Base-by-base conservation (phyloP, 2,113 vertebrate species). In the Fukomys damarensis region DNA sequence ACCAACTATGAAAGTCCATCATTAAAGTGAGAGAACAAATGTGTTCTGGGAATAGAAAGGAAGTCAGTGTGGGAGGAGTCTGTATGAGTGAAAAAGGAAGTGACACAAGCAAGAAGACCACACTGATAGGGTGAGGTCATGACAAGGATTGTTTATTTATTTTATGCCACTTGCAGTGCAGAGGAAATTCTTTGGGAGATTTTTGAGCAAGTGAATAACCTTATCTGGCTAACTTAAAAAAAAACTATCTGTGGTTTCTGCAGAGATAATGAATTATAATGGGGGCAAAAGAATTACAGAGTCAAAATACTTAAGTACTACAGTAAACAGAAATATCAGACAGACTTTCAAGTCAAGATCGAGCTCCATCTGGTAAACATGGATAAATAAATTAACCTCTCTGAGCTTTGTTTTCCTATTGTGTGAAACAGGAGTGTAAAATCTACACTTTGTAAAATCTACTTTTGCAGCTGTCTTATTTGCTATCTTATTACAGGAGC, bases 351-450 rank as follows among this genome's bases (percentile, higher is more conserved):
- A 80, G 35, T 76, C 32, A 94, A 79, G 66, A 80, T 41, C 30
- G 82, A 63, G 32, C 38, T 93, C 61, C 6, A 41, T 54, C 16
- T 43, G 56, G 20, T 76, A 24, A 95, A 88, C 43, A 68, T n/a
- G 35, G 65, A 74, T 63, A 8, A 68, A 24, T n/a, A 41, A 95
- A 79, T 83, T 88, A 94, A 91, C 72, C n/a, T 49, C 87, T 58
- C 26, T 76, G 66, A 77, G 56, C 24, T 93, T 70, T 70, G 9
- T n/a, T 89, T 81, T 61, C 19, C 30, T 80, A 28, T 41, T 68
- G 26, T 84, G 26, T 26, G 2, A 74, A 93, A 86, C 61, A 3
- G 22, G 28, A 89, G 9, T 20, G 58, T 61, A 20, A 7, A 49
- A n/a, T 52, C 35, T 49, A 68, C 14, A 35, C 43, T 82, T 74